Percentiles rank a stretch among this genome's conserved stretches.
Evolutionary conservation across 30 jellyfish, hydroid and myxozoan species (phyloP).

Genomic region (Cassiopea andromeda): DNA sequence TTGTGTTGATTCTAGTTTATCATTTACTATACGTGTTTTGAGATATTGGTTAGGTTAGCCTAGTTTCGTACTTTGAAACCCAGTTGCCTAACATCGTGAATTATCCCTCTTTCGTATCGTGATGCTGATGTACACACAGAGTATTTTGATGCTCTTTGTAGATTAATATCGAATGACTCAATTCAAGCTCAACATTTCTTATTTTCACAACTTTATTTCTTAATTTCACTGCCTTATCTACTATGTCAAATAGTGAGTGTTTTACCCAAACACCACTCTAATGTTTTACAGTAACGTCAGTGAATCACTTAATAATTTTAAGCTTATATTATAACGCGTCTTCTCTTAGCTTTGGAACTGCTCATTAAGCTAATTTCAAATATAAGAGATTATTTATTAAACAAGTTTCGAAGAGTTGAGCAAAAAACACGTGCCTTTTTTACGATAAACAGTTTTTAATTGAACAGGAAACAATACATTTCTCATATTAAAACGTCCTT

Average conservation of each 20-base stretch:
- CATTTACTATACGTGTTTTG: too few species aligned
- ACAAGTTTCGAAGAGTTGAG: not conserved
- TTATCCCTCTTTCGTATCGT: too few species aligned
- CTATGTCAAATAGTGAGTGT: not conserved
- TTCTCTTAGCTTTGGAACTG: not conserved
- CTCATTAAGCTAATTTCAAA: not conserved
- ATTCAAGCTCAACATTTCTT: not conserved
- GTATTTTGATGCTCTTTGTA: too few species aligned
- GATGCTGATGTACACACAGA: too few species aligned
- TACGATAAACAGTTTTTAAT: constrained; percentile 48
- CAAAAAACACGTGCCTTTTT: constrained; percentile 26
- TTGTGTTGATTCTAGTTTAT: too few species aligned
- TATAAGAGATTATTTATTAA: constrained; percentile 24
- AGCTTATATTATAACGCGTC: not conserved
- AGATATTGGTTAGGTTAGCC: too few species aligned
- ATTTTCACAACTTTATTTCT: not conserved
- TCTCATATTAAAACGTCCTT: constrained; percentile 3
- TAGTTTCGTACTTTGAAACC: too few species aligned
- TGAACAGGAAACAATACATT: constrained; percentile 20
- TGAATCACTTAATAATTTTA: not conserved
- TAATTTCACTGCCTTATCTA: not conserved
- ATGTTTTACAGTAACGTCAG: not conserved
- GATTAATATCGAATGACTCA: not conserved
- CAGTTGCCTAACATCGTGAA: too few species aligned
- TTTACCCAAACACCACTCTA: not conserved